Conservation (phyloP, 2,797 vertebrate species). For the Arnoldichthys spilopterus region DNA sequence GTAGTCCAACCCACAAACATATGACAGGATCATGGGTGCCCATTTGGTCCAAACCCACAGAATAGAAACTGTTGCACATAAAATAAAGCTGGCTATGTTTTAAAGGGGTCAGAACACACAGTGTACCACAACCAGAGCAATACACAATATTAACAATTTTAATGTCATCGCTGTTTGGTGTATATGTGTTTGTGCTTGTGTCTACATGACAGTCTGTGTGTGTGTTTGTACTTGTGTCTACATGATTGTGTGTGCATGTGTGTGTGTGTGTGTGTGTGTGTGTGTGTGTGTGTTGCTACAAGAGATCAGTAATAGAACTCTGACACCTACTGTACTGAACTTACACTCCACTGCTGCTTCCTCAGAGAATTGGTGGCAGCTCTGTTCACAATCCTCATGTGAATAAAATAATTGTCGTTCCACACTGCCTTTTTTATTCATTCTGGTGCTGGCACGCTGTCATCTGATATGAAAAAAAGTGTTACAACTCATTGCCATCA, state of each 20-base stretch:
- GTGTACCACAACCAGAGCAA: too few relatives aligned
- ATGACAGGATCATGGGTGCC: too few relatives aligned
- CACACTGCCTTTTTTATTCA: background rate
- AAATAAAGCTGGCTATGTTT: too few relatives aligned
- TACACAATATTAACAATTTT: too few relatives aligned
- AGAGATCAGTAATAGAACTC: slow-evolving; percentile 30
- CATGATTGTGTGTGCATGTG: slow-evolving; percentile 1
- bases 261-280: slow-evolving; percentile 31
- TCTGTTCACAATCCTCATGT: background rate
- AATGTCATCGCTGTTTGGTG: too few relatives aligned
- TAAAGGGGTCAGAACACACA: too few relatives aligned
- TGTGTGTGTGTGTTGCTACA: background rate
- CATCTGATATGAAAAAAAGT: background rate
- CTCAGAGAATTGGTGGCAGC: background rate
- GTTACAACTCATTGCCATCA: slow-evolving; percentile 3
- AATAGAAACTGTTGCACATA: too few relatives aligned
- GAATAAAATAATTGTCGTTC: background rate
- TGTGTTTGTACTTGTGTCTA: too few relatives aligned
- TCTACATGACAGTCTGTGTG: too few relatives aligned
- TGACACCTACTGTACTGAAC: slow-evolving; percentile 54
- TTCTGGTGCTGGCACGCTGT: background rate
- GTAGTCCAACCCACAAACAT: too few relatives aligned
- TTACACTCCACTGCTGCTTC: slow-evolving; percentile 30
- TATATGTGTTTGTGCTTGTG: too few relatives aligned
- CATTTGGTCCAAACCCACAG: too few relatives aligned